Percentiles rank a stretch among this genome's conserved stretches.
Conservation (phyloP, 2,797 vertebrate species). For the Gymnothorax javanicus region DNA sequence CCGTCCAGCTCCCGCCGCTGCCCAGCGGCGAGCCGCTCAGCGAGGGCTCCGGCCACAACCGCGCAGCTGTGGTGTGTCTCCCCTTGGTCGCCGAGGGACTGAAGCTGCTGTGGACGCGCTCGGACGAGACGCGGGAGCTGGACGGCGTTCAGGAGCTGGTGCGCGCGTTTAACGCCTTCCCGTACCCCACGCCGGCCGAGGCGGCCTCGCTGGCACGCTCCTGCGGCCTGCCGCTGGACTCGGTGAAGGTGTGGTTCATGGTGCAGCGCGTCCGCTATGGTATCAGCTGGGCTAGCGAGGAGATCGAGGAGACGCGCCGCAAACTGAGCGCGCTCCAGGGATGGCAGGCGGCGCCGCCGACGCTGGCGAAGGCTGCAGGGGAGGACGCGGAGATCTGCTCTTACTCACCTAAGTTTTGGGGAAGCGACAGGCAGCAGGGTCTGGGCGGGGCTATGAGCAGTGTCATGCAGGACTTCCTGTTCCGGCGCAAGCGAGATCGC, state of each 20-base stretch:
- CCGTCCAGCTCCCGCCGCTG: neutral
- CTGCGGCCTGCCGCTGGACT: constrained; percentile 76
- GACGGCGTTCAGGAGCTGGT: constrained; percentile 70
- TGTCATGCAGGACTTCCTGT: constrained; percentile 16
- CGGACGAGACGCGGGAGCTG: constrained; percentile 67
- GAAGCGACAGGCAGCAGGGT: neutral
- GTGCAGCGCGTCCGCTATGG: constrained; percentile 80
- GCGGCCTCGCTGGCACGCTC: constrained; percentile 69
- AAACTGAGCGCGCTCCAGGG: constrained; percentile 45
- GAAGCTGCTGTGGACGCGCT: constrained; percentile 77
- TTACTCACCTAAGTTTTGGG: neutral
- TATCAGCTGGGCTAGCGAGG: constrained; percentile 83
- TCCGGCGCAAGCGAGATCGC: constrained; percentile 41
- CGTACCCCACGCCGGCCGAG: constrained; percentile 77
- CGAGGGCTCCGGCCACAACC: constrained; percentile 45
- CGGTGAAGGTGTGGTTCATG: constrained; percentile 86
- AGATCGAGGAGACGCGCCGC: constrained; percentile 70
- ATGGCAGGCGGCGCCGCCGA: neutral
- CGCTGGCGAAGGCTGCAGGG: rapidly evolving
- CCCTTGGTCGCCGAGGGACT: constrained; percentile 75
- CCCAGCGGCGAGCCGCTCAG: neutral
- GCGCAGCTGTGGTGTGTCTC: constrained; percentile 70
- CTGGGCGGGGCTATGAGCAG: neutral
- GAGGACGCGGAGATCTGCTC: neutral
- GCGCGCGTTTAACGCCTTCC: constrained; percentile 77